Base-by-base conservation (phyloP, 2,888 invertebrate genomes). In the Heterodera filipjevi region DNA sequence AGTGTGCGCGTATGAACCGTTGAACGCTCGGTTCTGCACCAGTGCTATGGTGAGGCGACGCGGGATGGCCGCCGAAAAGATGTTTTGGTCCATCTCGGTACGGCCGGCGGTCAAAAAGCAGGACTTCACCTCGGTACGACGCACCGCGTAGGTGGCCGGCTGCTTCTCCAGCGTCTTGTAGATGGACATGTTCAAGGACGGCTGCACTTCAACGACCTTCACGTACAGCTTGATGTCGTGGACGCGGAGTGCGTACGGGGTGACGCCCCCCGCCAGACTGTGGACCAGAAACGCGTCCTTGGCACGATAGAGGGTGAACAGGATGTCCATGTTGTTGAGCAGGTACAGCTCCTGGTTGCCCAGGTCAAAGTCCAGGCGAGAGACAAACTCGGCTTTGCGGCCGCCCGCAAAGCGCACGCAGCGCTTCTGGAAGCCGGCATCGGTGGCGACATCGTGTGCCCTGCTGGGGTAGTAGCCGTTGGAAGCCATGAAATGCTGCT, bases 81-180 rank as follows among this genome's bases (percentile, higher is more conserved):
- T 46, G 27, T 33, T 66, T 14, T 81, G 70, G 33, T 59, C 80
- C n/a, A 80, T n/a, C 30, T 80, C 80, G 12, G 77, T 44, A 22
- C 81, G 73, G 16, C 81, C 80, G 8, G 76, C 77, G 12, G 46
- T 68, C 44, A 80, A n/a, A 39, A 81, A 80, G 22, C 53, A 53
- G 16, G 78, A 81, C 14, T 73, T 49, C 19, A 81, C 81, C 68
- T 80, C 80, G 5, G 81, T 81, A 8, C 66, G 68, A 2, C 80
- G 80, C 33, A 80, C 32, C 12, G 66, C 68, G 27, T 80, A 80
- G 32, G 73, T 79, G 66, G 80, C 79, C 19, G 64, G 59, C 22
- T n/a, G n/a, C n/a, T n/a, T n/a, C n/a, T n/a, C n/a, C n/a, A n/a
- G n/a, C n/a, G n/a, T n/a, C n/a, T n/a, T n/a, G n/a, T n/a, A n/a